These are phyloP conservation scores for Manacus vitellinus DNA, from an alignment of 2,113 vertebrate species.

Conservation along the genomic window DNA sequence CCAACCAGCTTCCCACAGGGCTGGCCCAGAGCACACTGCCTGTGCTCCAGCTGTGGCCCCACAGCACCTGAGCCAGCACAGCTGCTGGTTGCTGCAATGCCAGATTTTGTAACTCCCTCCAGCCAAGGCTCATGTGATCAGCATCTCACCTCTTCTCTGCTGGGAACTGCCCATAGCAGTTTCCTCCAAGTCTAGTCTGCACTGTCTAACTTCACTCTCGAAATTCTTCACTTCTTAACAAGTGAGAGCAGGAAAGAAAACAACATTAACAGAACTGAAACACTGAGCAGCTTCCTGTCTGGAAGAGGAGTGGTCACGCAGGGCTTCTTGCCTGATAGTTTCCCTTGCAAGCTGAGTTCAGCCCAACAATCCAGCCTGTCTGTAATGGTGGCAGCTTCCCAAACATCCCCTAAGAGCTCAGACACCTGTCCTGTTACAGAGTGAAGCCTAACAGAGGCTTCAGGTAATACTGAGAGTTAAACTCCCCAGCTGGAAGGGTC, in stretches of 20 bases:
- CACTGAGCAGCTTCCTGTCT: neutral
- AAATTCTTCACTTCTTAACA: neutral
- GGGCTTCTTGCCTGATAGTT: neutral
- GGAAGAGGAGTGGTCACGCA: neutral
- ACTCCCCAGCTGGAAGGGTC: neutral
- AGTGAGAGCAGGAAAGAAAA: neutral
- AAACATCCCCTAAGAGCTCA: neutral
- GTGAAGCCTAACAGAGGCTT: too few species aligned
- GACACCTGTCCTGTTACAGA: fast-evolving
- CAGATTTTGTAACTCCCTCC: neutral
- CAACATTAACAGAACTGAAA: neutral
- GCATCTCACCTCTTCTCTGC: neutral
- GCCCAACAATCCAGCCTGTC: neutral
- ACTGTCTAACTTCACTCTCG: neutral
- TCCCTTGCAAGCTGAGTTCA: neutral
- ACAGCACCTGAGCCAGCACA: neutral
- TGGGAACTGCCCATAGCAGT: neutral
- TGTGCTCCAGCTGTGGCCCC: neutral
- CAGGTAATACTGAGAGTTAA: neutral
- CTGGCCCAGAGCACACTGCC: neutral
- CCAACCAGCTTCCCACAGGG: neutral
- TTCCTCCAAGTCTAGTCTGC: neutral
- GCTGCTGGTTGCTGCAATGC: neutral
- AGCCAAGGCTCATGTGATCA: neutral
- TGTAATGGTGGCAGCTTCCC: neutral